phyloP scores from a whole-genome alignment of 2,113 vertebrate species.

The Pantherophis guttatus region DNA sequence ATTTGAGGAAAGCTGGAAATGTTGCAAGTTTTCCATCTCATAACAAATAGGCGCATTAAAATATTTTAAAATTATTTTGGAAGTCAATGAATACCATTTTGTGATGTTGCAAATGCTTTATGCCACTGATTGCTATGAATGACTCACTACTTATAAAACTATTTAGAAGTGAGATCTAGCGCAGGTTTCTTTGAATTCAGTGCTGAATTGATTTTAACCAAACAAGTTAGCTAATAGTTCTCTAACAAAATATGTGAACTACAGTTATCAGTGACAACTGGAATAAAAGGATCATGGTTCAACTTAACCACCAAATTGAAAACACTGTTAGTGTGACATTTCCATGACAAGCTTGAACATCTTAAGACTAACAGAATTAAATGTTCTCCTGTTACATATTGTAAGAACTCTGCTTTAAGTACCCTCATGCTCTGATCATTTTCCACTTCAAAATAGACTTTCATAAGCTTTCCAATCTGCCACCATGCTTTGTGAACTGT shows the following conservation, averaged over 20 bases:
- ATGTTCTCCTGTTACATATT: background rate
- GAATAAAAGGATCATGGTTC: background rate
- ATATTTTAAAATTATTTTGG: background rate
- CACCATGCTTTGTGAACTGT: background rate
- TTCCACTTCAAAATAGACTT: background rate
- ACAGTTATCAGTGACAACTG: background rate
- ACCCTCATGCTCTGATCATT: background rate
- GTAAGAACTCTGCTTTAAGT: background rate
- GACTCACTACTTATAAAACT: background rate
- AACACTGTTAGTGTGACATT: background rate
- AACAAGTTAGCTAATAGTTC: background rate
- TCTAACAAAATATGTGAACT: background rate
- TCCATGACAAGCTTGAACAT: background rate
- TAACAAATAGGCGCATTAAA: background rate
- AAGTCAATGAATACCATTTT: background rate
- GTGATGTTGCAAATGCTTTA: background rate
- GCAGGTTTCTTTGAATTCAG: background rate
- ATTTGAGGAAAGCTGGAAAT: background rate
- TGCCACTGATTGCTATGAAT: background rate
- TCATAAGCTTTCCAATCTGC: background rate
- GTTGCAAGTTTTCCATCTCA: background rate
- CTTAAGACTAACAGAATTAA: background rate
- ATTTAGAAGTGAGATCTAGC: background rate
- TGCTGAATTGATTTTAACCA: background rate
- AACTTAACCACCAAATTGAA: background rate